These are phyloP conservation scores for Eurytoma californica DNA, from an alignment of 2,888 invertebrate genomes.

Conservation along the genomic window DNA sequence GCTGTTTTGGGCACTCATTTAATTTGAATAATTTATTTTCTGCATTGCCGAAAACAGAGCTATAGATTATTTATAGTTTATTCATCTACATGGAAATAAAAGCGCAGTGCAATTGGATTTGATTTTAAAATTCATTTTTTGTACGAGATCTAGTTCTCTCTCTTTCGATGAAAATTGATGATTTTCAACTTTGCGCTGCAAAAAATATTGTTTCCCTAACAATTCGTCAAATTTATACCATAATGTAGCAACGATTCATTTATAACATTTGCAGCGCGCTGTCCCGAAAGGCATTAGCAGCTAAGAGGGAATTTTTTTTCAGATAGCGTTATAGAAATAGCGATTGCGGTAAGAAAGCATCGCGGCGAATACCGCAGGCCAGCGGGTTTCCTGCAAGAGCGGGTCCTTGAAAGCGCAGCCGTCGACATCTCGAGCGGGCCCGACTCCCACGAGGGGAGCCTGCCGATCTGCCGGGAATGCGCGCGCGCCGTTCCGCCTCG, in stretches of 20 bases:
- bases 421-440: not conserved
- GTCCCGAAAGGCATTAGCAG: not conserved
- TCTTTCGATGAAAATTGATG: not conserved
- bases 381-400: not conserved
- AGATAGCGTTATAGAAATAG: not conserved
- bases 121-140: not conserved
- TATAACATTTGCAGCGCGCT: not conserved
- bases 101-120: not conserved
- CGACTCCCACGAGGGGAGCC: not conserved
- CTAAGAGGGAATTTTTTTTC: no score
- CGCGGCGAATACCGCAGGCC: not conserved
- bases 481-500: not conserved
- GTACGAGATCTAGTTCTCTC: not conserved
- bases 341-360: not conserved
- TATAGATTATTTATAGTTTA: no score
- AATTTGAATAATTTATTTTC: not conserved
- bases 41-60: no score
- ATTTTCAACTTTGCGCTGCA: not conserved
- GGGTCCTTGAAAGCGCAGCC: not conserved
- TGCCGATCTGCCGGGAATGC: not conserved
- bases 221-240: not conserved
- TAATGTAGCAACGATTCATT: not conserved
- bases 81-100: no score
- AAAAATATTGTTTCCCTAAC: not conserved
- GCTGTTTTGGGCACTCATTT: not conserved